phyloP scores from a whole-genome alignment of 2,888 invertebrate species.

The Latrodectus hesperus region DNA sequence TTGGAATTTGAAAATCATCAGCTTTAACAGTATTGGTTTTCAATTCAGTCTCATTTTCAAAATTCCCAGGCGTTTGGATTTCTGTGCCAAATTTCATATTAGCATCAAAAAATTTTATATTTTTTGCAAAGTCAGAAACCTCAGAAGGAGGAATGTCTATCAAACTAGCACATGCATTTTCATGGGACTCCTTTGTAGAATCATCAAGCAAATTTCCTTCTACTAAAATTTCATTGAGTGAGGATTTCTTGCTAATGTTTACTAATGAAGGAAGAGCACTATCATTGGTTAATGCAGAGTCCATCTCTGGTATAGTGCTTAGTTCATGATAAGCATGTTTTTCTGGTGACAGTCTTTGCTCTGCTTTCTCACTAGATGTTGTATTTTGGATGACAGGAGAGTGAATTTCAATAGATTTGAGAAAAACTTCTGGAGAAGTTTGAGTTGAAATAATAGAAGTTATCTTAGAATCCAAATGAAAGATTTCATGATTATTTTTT shows the following conservation, averaged over 20 bases:
- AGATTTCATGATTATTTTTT: background rate
- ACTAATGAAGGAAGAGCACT: background rate
- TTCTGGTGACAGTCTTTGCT: background rate
- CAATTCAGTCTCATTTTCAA: background rate
- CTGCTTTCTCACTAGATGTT: background rate
- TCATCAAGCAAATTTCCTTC: background rate
- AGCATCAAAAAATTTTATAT: conserved; percentile 26
- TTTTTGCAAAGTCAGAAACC: conserved; percentile 35
- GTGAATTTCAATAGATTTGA: background rate
- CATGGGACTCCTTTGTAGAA: background rate
- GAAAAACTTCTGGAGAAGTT: background rate
- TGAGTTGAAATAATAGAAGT: too few relatives aligned
- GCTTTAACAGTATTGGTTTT: background rate
- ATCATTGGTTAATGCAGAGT: conserved; percentile 48
- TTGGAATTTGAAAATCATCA: background rate
- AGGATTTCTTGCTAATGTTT: background rate
- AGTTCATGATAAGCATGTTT: conserved; percentile 50
- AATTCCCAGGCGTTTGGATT: background rate
- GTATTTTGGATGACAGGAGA: background rate
- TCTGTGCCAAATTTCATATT: too few relatives aligned
- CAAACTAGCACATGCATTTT: conserved; percentile 37
- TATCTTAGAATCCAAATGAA: too few relatives aligned
- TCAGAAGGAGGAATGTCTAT: conserved; percentile 33
- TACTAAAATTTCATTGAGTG: background rate
- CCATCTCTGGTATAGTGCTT: conserved; percentile 61